These are phyloP conservation scores for Noctuana brunneofusca DNA, from an alignment of 2,888 invertebrate species.

Conservation along the genomic window DNA sequence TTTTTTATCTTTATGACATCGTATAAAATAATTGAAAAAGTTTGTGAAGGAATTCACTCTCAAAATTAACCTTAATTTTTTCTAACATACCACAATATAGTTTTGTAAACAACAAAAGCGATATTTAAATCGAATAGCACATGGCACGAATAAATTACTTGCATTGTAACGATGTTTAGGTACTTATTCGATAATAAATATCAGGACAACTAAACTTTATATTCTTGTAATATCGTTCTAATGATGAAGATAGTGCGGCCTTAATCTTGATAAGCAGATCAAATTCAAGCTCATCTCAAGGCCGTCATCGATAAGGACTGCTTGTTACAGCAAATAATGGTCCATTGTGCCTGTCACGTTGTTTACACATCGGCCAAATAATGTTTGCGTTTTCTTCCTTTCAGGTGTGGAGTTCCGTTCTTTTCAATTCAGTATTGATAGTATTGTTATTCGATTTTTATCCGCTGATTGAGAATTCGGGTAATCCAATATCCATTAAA, in stretches of 20 bases:
- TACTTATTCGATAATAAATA: conserved; percentile 23
- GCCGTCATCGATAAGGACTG: conserved; percentile 62
- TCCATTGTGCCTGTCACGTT: conserved; percentile 18
- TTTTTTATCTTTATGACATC: not conserved
- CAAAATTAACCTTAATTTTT: not conserved
- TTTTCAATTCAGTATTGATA: not conserved
- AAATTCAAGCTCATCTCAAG: conserved; percentile 66
- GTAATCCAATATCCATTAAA: not conserved
- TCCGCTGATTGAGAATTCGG: not conserved
- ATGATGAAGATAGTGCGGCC: conserved; percentile 48
- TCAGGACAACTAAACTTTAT: conserved; percentile 17
- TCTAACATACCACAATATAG: not conserved
- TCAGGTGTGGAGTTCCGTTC: not conserved
- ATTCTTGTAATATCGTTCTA: conserved; percentile 40
- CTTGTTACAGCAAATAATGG: conserved; percentile 24
- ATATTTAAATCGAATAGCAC: conserved; percentile 11
- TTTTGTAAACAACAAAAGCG: not conserved
- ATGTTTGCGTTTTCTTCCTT: conserved; percentile 1
- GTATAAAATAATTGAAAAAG: no score
- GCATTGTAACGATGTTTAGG: conserved; percentile 5
- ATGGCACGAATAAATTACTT: conserved; percentile 15
- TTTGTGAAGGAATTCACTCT: not conserved
- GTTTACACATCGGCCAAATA: not conserved
- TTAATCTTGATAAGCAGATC: conserved; percentile 71
- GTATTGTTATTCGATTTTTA: no score